Base-by-base conservation (phyloP, 1,140 invertebrate species). In the Dinoponera quadriceps region DNA sequence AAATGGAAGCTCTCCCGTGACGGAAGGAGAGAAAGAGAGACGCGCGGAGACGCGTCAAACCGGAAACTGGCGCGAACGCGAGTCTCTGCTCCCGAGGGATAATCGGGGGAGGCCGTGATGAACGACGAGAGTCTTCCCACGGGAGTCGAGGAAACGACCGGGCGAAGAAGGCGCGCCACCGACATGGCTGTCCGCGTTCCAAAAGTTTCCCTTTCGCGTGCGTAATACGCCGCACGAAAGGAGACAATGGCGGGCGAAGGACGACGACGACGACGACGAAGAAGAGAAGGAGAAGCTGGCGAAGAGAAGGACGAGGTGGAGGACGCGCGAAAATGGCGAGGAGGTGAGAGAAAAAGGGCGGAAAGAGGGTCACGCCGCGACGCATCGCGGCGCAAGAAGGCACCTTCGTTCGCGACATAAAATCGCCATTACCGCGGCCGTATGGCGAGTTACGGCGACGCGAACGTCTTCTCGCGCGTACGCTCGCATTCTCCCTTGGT, bases 341-440 rank as follows among this genome's bases (percentile, higher is more conserved):
- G 18, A 49, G 11, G 75, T 44, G 11, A 51, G 22, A 16, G 29
- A 0, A n/a, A 49, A 5, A 57, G 25, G 13, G 81, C 7, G 74
- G 86, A 87, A 86, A 75, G 54, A 59, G 65, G 80, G 66, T 72
- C 68, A 54, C 85, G 78, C 80, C 57, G 81, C 71, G 48, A 82
- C 68, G 68, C 65, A 74, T 69, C 74, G 33, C 75, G 55, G 82
- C 63, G 73, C 22, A 63, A 85, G 74, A 82, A 75, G 74, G 71
- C 71, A 82, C 71, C 71, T n/a, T 78, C 83, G 84, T 83, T 71
- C 86, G 85, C 83, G 87, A 91, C 91, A 92, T 93, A 93, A 93
- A 93, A 92, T 92, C 78, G 89, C 91, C 91, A 93, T 93, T 93
- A 93, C 89, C 72, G 51, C 60, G 69, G 78, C 82, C 85, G 78